phyloP scores from a whole-genome alignment of 2,797 vertebrate species.

The Pristis pectinata region DNA sequence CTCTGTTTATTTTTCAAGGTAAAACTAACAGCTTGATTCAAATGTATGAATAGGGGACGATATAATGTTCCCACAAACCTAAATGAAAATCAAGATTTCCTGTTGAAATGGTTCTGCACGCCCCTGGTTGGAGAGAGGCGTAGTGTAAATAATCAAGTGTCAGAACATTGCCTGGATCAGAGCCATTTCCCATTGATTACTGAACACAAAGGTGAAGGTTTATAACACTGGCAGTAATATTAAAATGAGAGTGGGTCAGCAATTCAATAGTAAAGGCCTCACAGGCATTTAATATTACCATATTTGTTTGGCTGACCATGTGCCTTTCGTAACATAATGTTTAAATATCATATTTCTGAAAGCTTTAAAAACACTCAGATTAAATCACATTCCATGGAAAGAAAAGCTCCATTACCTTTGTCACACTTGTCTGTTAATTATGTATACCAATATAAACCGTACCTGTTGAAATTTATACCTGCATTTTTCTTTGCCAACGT shows the following conservation, averaged over 20 bases:
- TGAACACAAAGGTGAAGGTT: background rate
- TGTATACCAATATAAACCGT: background rate
- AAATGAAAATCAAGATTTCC: background rate
- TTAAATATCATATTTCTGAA: constrained; percentile 20
- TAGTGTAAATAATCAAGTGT: constrained; percentile 25
- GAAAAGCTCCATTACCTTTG: background rate
- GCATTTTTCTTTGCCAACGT: background rate
- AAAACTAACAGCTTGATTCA: background rate
- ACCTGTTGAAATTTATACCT: background rate
- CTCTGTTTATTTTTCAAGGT: background rate
- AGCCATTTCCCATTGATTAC: constrained; percentile 16
- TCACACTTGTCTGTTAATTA: background rate
- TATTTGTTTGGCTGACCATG: background rate
- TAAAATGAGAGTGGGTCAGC: constrained; percentile 38
- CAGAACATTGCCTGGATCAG: background rate
- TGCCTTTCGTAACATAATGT: constrained; percentile 18
- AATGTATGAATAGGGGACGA: background rate
- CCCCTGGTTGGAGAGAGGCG: background rate
- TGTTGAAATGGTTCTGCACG: background rate
- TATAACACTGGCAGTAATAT: constrained; percentile 30
- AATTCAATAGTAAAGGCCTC: constrained; percentile 36
- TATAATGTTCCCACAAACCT: constrained; percentile 9
- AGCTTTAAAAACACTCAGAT: background rate
- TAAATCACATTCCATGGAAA: constrained; percentile 8
- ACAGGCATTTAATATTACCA: constrained; percentile 32